Conservation (phyloP, 2,797 vertebrate genomes). For the Sebastes diaconus region DNA sequence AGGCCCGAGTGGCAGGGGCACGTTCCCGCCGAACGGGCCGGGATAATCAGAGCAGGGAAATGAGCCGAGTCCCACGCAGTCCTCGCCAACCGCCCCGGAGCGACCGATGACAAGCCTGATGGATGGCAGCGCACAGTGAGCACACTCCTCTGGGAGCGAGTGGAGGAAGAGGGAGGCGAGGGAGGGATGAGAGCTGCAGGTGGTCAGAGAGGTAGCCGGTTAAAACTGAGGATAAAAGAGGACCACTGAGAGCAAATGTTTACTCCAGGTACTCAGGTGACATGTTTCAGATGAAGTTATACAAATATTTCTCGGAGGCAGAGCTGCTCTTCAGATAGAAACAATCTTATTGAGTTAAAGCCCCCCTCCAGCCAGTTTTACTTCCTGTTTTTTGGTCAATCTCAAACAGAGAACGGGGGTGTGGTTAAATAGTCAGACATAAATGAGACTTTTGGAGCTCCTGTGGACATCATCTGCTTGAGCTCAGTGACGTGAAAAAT, state of each 20-base stretch:
- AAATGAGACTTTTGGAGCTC: background rate
- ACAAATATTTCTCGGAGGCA: constrained; percentile 5
- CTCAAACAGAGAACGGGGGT: too few relatives aligned
- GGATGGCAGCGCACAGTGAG: constrained; percentile 72
- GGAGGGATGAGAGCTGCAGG: constrained; percentile 61
- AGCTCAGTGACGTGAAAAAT: background rate
- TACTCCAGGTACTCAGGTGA: background rate
- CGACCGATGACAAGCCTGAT: constrained; percentile 81
- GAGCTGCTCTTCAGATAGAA: background rate
- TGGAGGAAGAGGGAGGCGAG: constrained; percentile 9
- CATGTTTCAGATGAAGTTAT: background rate
- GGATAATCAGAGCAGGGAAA: constrained; percentile 85
- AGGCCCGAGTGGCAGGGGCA: constrained; percentile 45
- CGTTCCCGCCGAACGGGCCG: constrained; percentile 53
- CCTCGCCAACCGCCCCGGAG: constrained; percentile 70
- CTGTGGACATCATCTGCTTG: background rate
- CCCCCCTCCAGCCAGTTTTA: background rate
- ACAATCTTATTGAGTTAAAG: background rate
- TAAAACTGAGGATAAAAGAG: background rate
- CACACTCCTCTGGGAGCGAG: constrained; percentile 61
- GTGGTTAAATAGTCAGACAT: too few relatives aligned
- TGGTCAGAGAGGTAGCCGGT: constrained; percentile 30
- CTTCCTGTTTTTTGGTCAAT: too few relatives aligned
- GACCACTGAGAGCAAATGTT: constrained; percentile 8
- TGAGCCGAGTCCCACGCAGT: constrained; percentile 81